Evolutionary conservation across 2,888 invertebrate species (phyloP).

Genomic region (Synanthedon andrenaeformis): DNA sequence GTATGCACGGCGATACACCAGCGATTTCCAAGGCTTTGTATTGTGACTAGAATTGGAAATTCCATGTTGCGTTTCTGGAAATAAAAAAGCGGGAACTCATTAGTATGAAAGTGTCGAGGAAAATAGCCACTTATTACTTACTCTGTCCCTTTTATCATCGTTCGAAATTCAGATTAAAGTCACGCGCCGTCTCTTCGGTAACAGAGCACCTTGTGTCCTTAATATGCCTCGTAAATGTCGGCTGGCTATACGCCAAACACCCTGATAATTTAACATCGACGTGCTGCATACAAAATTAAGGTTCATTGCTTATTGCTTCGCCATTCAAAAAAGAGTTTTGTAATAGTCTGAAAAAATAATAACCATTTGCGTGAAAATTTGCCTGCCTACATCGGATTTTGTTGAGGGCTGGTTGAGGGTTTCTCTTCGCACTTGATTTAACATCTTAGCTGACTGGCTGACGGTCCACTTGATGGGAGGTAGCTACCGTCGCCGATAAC

Average conservation of each 20-base stretch:
- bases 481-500: too few species aligned
- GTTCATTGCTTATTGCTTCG: conserved; percentile 30
- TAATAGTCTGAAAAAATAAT: not conserved
- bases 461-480: too few species aligned
- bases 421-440: too few species aligned
- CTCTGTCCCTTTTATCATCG: not conserved
- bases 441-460: too few species aligned
- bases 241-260: conserved; percentile 47
- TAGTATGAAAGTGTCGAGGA: not conserved
- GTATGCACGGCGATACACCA: not conserved
- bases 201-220: conserved; percentile 25
- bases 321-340: not conserved
- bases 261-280: conserved; percentile 44
- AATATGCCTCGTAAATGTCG: conserved; percentile 36
- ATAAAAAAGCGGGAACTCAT: too few species aligned
- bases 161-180: conserved; percentile 24
- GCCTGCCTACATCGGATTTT: not conserved
- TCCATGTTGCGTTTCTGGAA: too few species aligned
- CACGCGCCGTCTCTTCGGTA: conserved; percentile 25
- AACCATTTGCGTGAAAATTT: not conserved
- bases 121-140: not conserved
- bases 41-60: not conserved
- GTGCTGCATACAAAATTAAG: conserved; percentile 41
- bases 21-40: not conserved
- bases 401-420: too few species aligned